Base-by-base conservation (phyloP, 2,888 invertebrate species). In the Dorcus hopei region DNA sequence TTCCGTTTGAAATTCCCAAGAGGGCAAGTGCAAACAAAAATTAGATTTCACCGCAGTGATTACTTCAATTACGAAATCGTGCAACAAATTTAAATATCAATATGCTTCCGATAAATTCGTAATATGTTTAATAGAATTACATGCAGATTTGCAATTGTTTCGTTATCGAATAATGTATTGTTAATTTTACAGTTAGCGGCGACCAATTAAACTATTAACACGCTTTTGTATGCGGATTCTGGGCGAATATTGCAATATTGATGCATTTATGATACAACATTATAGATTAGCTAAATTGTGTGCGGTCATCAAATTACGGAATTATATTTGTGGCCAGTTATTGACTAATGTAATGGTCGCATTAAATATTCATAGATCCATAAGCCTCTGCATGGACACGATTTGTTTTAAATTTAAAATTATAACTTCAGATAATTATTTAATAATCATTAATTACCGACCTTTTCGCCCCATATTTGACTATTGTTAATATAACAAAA, bases 151-250 rank as follows among this genome's bases (percentile, higher is more conserved):
- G 45, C 45, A 45, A 45, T 45, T 45, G 45, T 45, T 45, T 11
- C 45, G 45, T 45, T 45, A 45, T 45, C 45, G 23, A 45, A 45
- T 45, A 45, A 45, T 45, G 45, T 45, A 45, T 49, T 19, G 39
- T 47, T 49, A 40, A 53, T 33, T 47, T 57, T 57, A 49, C 57
- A 52, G 48, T 45, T 58, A 42, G 53, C 48, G 42, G 33, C 41
- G 23, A 41, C 49, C 53, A 52, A 58, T 58, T 58, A 53, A 53
- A 52, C 48, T 52, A 40, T 52, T 52, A 52, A 39, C 52, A 49
- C 38, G 49, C 57, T 58, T 58, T 58, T 58, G 57, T 58, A 53
- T 43, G 38, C 38, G 43, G 53, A 58, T 58, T 49, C 48, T 41
- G 38, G 19, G 19, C 45, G 45, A 45, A 8, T 23, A 45, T 45